Percentiles rank a stretch among this genome's conserved stretches.
Evolutionary conservation across 1,140 invertebrate genomes (phyloP).

Genomic region (Macrobrachium nipponense): DNA sequence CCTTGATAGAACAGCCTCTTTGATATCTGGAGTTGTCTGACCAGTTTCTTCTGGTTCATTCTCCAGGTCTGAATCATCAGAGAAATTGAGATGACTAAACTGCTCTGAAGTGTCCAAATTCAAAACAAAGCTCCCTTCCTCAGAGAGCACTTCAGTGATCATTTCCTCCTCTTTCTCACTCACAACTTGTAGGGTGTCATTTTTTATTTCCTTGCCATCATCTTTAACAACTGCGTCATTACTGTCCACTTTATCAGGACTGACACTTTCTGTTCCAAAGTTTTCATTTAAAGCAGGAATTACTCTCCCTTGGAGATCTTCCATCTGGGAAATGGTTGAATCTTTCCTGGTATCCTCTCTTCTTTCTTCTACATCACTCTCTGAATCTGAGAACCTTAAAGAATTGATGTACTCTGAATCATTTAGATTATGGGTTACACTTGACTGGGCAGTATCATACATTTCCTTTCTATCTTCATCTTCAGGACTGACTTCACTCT

Average conservation of each 20-base stretch:
- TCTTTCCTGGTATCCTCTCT: not conserved
- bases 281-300: not conserved
- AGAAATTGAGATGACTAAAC: no score
- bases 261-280: not conserved
- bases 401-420: not conserved
- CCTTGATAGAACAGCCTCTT: no score
- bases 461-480: no score
- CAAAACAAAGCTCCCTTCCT: not conserved
- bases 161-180: constrained; percentile 8
- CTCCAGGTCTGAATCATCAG: no score
- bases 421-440: not conserved
- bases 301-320: not conserved
- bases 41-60: no score
- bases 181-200: not conserved
- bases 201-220: not conserved
- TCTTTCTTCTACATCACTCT: not conserved
- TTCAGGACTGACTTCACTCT: no score
- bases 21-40: no score
- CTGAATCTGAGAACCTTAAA: not conserved
- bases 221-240: no score
- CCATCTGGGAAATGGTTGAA: not conserved
- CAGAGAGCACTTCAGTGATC: not conserved
- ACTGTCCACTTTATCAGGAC: no score
- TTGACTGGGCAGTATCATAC: no score
- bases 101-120: not conserved